Conservation (phyloP, 2,797 vertebrate species). For the Podarcis siculus region DNA sequence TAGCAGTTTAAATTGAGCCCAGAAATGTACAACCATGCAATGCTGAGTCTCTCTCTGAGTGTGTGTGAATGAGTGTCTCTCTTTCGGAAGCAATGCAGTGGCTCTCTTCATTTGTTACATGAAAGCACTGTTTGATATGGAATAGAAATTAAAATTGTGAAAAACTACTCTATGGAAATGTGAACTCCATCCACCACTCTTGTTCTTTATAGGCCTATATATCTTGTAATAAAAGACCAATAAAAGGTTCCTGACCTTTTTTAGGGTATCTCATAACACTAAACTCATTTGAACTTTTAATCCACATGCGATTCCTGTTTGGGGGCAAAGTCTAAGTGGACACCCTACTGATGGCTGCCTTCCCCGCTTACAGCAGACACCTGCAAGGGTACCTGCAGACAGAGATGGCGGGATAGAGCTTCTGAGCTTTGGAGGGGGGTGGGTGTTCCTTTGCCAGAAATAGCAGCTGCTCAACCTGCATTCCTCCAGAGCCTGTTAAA, state of each 20-base stretch:
- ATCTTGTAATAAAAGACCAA: not conserved
- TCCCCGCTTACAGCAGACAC: not conserved
- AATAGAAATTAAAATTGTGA: too few relatives aligned
- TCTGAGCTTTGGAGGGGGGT: not conserved
- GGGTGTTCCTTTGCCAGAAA: constrained; percentile 18
- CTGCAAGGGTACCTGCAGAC: rapidly evolving
- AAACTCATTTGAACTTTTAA: not conserved
- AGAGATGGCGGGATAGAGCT: not conserved
- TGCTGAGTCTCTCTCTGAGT: too few relatives aligned
- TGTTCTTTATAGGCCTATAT: not conserved
- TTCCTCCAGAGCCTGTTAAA: constrained; percentile 46
- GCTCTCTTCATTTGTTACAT: too few relatives aligned
- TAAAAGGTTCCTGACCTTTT: not conserved
- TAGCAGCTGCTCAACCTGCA: not conserved
- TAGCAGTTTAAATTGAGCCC: too few relatives aligned
- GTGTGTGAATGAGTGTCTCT: too few relatives aligned
- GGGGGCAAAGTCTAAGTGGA: too few relatives aligned
- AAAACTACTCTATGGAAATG: not conserved
- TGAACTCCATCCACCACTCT: not conserved
- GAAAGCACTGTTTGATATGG: too few relatives aligned
- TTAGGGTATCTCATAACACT: not conserved
- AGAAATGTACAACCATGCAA: too few relatives aligned
- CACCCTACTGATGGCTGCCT: not conserved
- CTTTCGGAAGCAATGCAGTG: too few relatives aligned
- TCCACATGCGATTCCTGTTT: not conserved